Percentiles rank a stretch among this genome's conserved stretches.
These are phyloP conservation scores for Hydropsyche betteni DNA, from an alignment of 2,888 invertebrate species.

Conservation along the genomic window DNA sequence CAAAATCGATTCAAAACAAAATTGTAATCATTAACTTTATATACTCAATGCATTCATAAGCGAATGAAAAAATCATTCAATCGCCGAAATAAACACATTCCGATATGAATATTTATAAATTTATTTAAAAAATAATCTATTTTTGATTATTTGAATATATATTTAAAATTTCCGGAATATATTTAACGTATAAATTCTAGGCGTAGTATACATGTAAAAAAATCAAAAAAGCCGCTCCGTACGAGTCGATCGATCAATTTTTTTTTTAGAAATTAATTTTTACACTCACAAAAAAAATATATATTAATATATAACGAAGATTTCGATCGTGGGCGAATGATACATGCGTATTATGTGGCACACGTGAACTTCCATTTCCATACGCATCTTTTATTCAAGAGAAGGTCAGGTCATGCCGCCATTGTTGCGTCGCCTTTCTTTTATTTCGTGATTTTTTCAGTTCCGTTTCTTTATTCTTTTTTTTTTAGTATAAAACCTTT, in stretches of 20 bases:
- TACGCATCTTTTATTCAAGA: conserved; percentile 30
- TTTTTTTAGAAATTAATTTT: too few relatives aligned
- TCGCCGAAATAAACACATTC: background rate
- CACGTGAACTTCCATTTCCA: conserved; percentile 34
- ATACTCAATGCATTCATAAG: background rate
- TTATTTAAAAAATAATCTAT: too few relatives aligned
- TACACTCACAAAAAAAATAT: too few relatives aligned
- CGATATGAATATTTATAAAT: background rate
- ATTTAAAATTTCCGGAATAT: too few relatives aligned
- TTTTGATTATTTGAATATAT: too few relatives aligned
- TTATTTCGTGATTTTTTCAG: background rate
- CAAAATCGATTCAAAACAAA: background rate
- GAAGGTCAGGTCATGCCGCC: conserved; percentile 32
- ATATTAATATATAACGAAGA: too few relatives aligned
- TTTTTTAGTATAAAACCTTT: conserved; percentile 10
- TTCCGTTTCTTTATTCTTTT: background rate
- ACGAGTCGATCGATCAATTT: too few relatives aligned
- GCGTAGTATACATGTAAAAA: too few relatives aligned
- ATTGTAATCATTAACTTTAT: background rate
- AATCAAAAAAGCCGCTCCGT: too few relatives aligned
- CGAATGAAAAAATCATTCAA: background rate
- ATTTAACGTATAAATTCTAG: too few relatives aligned
- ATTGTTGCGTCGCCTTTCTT: conserved; percentile 17
- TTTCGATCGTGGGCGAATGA: background rate
- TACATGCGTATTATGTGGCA: conserved; percentile 14